Percentiles rank a stretch among this genome's conserved stretches.
Conservation (phyloP, 1,140 invertebrate species). For the Drosophila neocordata region DNA sequence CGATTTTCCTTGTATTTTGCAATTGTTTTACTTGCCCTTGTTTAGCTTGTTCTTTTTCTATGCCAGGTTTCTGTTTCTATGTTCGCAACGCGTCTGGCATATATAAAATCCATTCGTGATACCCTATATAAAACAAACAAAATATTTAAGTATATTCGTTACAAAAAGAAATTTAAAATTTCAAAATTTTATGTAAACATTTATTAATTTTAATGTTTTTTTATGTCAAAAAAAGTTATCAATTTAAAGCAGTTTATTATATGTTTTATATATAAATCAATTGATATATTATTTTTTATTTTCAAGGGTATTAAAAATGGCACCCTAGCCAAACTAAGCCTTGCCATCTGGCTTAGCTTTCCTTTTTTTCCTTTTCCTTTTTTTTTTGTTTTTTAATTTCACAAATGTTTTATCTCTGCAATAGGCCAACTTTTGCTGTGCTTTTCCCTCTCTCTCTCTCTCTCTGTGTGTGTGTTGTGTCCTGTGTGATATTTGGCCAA, state of each 20-base stretch:
- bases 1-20: slow-evolving; percentile 54
- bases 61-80: slow-evolving; percentile 46
- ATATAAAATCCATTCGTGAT: slow-evolving; percentile 41
- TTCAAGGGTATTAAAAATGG: neutral
- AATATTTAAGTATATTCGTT: no score
- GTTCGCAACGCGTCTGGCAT: slow-evolving; percentile 64
- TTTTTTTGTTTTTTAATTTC: slow-evolving; percentile 10
- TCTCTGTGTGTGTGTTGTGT: neutral
- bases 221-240: no score
- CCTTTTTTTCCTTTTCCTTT: neutral
- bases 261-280: no score
- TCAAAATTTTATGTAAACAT: no score
- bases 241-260: no score
- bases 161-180: no score
- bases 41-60: slow-evolving; percentile 34
- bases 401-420: slow-evolving; percentile 10
- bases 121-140: neutral
- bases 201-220: no score
- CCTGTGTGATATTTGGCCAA: slow-evolving; percentile 5
- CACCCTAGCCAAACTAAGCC: neutral
- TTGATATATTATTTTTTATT: no score
- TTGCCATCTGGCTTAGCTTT: neutral
- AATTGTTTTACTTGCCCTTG: slow-evolving; percentile 41
- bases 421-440: slow-evolving; percentile 8
- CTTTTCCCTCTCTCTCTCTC: neutral